phyloP scores from a whole-genome alignment of 2,888 invertebrate species.

The Rapana venosa region DNA sequence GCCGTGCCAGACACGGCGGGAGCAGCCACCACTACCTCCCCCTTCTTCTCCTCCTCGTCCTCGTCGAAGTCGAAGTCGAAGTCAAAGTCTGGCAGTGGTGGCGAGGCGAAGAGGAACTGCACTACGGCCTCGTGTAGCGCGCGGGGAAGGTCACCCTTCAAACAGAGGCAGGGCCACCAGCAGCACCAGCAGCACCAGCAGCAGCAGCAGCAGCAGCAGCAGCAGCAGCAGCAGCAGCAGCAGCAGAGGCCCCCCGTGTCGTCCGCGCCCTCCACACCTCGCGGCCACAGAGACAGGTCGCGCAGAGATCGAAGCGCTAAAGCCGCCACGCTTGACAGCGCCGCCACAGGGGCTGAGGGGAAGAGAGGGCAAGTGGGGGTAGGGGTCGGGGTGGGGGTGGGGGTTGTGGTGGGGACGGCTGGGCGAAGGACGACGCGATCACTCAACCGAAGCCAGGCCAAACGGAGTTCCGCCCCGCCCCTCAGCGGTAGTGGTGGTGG shows the following conservation, averaged over 20 bases:
- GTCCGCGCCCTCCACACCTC: constrained; percentile 4
- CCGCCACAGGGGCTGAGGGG: not conserved
- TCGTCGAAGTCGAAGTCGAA: too few species aligned
- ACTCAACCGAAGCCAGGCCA: constrained; percentile 28
- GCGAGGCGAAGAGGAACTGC: not conserved
- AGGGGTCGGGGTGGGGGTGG: not conserved
- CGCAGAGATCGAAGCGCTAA: constrained; percentile 8
- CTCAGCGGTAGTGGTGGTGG: not conserved
- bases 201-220: too few species aligned
- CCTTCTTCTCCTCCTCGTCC: too few species aligned
- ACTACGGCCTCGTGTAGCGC: not conserved
- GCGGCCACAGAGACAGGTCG: constrained; percentile 25
- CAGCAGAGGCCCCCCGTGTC: not conserved
- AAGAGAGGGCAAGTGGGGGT: not conserved
- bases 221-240: not conserved
- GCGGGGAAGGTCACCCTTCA: not conserved
- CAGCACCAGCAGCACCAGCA: not conserved
- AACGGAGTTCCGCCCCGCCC: constrained; percentile 29
- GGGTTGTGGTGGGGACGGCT: not conserved
- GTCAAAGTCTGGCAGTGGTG: not conserved
- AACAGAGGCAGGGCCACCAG: not conserved
- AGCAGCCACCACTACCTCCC: not conserved
- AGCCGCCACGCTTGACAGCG: constrained; percentile 6
- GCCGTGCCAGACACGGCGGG: not conserved
- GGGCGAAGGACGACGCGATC: constrained; percentile 24